phyloP scores from a whole-genome alignment of 2,797 vertebrate genomes.

The Galago senegalensis region DNA sequence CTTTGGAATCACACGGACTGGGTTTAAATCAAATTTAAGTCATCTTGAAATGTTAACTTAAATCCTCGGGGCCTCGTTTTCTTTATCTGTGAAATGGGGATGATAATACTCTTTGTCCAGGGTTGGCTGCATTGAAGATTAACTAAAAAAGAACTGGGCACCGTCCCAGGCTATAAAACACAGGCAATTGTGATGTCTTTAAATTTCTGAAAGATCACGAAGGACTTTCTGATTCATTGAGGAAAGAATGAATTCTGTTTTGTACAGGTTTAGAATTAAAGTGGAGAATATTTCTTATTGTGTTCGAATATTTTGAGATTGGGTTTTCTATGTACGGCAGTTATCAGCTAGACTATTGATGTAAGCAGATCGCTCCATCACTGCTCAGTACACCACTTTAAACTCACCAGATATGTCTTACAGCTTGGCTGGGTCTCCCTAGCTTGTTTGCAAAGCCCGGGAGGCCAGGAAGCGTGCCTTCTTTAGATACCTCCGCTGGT shows the following conservation, averaged over 20 bases:
- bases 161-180: fast-evolving
- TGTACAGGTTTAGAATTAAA: not conserved
- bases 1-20: not conserved
- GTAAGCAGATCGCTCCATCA: not conserved
- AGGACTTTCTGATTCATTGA: constrained; percentile 42
- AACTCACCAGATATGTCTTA: not conserved
- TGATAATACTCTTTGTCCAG: not conserved
- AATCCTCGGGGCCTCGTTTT: constrained; percentile 47
- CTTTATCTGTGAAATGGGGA: constrained; percentile 53
- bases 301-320: constrained; percentile 27
- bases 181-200: not conserved
- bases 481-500: not conserved
- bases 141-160: not conserved
- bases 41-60: not conserved
- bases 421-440: not conserved
- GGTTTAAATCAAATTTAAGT: constrained; percentile 26
- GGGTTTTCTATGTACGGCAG: constrained; percentile 14
- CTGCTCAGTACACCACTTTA: not conserved
- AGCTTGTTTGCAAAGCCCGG: not conserved
- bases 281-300: constrained; percentile 16
- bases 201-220: not conserved
- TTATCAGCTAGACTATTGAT: not conserved
- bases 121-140: not conserved
- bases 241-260: constrained; percentile 17
- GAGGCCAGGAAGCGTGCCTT: not conserved